A percentile compares a stretch with the other conserved stretches of the same genome.
Evolutionary conservation across 2,113 vertebrate genomes (phyloP).

Genomic region (Anguilla japonica): DNA sequence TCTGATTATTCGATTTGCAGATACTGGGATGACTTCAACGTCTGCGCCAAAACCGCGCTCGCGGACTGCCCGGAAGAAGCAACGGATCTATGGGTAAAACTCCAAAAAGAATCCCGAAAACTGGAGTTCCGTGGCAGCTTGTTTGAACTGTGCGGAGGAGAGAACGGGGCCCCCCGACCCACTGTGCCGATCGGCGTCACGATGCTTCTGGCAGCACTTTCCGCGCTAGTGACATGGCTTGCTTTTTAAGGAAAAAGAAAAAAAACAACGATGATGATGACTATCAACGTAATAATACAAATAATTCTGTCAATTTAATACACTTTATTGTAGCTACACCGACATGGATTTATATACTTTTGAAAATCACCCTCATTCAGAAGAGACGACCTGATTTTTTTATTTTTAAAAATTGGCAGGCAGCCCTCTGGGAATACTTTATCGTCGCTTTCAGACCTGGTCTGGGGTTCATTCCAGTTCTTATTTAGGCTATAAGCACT

Average conservation of each 20-base stretch:
- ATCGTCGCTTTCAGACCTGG: conserved; percentile 57
- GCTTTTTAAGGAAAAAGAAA: conserved; percentile 63
- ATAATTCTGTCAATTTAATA: conserved; percentile 44
- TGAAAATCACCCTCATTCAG: conserved; percentile 35
- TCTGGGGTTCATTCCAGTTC: conserved; percentile 53
- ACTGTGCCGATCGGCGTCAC: conserved; percentile 54
- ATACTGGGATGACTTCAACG: conserved; percentile 86
- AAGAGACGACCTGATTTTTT: conserved; percentile 33
- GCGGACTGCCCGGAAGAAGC: conserved; percentile 86
- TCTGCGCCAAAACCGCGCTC: conserved; percentile 80
- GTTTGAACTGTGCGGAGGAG: conserved; percentile 81
- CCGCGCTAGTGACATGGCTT: conserved; percentile 73
- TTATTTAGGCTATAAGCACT: conserved; percentile 56
- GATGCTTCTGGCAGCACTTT: conserved; percentile 69
- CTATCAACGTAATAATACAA: conserved; percentile 44
- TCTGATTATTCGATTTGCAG: conserved; percentile 53
- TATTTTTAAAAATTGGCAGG: conserved; percentile 45
- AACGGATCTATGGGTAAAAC: conserved; percentile 84
- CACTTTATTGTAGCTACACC: conserved; percentile 35
- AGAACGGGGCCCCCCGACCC: conserved; percentile 65
- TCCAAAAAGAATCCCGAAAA: conserved; percentile 83
- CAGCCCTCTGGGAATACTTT: conserved; percentile 46
- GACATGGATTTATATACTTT: conserved; percentile 60
- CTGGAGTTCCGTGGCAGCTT: conserved; percentile 85
- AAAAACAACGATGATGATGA: conserved; percentile 12